These are phyloP conservation scores for Axinella damicornis DNA, from an alignment of 37 sponge, comb jelly and placozoan genomes.

Conservation along the genomic window DNA sequence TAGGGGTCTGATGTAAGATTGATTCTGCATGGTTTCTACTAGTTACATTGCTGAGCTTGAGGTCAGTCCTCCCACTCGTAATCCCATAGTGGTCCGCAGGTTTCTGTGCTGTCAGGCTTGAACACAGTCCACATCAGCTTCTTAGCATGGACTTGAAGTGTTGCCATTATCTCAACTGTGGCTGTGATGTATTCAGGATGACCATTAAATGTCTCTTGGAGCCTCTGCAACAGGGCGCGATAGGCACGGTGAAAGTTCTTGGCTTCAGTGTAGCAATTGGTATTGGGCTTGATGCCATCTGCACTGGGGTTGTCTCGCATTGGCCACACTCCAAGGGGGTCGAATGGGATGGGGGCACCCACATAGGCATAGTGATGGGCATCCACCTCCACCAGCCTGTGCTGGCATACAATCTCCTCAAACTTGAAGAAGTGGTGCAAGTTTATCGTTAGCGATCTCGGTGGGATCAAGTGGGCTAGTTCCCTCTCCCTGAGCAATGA, in stretches of 20 bases:
- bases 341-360: constrained; percentile 52
- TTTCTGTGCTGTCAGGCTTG: constrained; percentile 1
- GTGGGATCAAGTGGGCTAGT: constrained; percentile 39
- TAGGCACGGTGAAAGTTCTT: constrained; percentile 55
- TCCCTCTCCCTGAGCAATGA: constrained; percentile 75
- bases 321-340: constrained; percentile 75
- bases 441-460: background rate
- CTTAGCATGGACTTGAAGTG: constrained; percentile 47
- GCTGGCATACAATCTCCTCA: constrained; percentile 67
- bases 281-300: constrained; percentile 4
- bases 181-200: constrained; percentile 28
- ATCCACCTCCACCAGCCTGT: background rate
- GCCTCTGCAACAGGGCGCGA: constrained; percentile 32
- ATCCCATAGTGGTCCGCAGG: constrained; percentile 60
- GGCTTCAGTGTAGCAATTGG: constrained; percentile 58
- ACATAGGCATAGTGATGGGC: constrained; percentile 17
- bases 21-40: too few species aligned
- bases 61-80: constrained; percentile 59
- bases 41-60: too few species aligned
- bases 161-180: constrained; percentile 51
- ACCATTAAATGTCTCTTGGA: constrained; percentile 67
- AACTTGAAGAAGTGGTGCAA: constrained; percentile 19
- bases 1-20: too few species aligned
- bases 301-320: constrained; percentile 71
- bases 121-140: constrained; percentile 15